Conservation (phyloP, 2,113 vertebrate species). For the Prionailurus viverrinus region DNA sequence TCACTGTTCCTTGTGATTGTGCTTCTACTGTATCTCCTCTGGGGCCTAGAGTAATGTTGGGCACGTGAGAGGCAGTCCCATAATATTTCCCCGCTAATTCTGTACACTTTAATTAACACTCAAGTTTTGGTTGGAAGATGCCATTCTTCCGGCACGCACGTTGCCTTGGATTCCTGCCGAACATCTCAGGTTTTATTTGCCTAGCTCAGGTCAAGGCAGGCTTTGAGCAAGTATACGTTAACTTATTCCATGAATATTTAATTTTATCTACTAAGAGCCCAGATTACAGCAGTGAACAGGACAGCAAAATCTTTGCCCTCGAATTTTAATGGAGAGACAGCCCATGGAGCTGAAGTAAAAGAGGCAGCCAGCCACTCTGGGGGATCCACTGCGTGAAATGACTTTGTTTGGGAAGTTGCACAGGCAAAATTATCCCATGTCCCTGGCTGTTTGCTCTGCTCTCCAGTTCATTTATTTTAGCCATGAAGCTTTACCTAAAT, state of each 20-base stretch:
- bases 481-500: neutral
- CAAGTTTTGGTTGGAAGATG: neutral
- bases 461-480: neutral
- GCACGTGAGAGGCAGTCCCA: neutral
- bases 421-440: neutral
- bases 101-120: neutral
- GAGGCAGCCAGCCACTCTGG: neutral
- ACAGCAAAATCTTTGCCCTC: neutral
- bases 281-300: neutral
- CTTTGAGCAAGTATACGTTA: neutral
- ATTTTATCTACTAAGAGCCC: neutral
- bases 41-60: neutral
- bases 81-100: neutral
- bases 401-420: conserved; percentile 31
- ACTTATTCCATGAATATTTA: conserved; percentile 13
- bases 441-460: conserved; percentile 19
- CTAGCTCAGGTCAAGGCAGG: neutral
- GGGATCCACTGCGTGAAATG: neutral
- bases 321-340: neutral
- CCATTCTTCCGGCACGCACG: neutral
- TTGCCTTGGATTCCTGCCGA: neutral
- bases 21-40: neutral
- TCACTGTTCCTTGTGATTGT: neutral
- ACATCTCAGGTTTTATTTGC: neutral
- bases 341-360: neutral